These are phyloP conservation scores for Gambusia affinis DNA, from an alignment of 2,113 vertebrate genomes.

Conservation along the genomic window DNA sequence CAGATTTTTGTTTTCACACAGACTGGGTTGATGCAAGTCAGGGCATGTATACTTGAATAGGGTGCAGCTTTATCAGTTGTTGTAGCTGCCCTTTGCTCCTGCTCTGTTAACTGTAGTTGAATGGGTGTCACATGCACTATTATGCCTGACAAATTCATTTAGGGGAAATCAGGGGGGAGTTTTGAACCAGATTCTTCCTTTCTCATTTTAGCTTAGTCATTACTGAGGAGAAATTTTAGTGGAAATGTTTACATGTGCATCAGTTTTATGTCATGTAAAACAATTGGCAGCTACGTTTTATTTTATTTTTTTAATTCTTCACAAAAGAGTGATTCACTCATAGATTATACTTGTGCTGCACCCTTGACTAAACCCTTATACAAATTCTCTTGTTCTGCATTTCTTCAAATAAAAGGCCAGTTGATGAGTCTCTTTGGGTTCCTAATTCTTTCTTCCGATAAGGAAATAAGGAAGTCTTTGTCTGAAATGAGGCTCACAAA, in stretches of 20 bases:
- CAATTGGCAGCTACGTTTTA: too few species aligned
- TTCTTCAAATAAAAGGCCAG: neutral
- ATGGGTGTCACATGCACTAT: neutral
- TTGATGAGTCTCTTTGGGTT: slow-evolving; percentile 33
- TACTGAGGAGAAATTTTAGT: neutral
- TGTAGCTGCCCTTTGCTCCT: neutral
- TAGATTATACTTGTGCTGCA: neutral
- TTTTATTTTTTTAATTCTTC: neutral
- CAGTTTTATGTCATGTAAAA: neutral
- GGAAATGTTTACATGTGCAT: too few species aligned
- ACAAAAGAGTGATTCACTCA: neutral
- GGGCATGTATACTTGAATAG: neutral
- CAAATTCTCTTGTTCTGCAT: neutral
- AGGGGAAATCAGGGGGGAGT: neutral
- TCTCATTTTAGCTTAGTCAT: neutral
- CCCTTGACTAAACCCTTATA: neutral
- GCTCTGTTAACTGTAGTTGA: neutral
- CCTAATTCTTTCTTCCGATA: slow-evolving; percentile 16
- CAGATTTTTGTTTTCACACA: neutral
- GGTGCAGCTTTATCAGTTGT: slow-evolving; percentile 1
- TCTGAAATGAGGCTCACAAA: neutral
- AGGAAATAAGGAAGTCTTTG: slow-evolving; percentile 46
- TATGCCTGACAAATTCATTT: neutral
- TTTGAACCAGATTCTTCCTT: neutral
- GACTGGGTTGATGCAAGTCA: neutral